Evolutionary conservation across 2,888 invertebrate genomes (phyloP).

Genomic region (Cyrtodaria siliqua): DNA sequence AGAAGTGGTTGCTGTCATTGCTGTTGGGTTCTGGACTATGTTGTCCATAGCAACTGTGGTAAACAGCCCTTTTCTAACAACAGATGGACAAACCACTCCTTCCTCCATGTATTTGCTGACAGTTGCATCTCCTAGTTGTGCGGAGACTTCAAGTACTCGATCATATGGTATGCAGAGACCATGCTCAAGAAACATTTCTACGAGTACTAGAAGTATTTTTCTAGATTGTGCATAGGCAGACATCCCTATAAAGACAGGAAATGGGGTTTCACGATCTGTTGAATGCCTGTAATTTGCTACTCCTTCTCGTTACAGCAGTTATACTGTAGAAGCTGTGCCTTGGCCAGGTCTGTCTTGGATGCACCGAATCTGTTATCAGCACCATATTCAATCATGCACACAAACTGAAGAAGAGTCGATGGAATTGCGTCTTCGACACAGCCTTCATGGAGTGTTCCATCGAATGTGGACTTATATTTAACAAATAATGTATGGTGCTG

Average conservation of each 20-base stretch:
- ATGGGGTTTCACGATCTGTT: slow-evolving; percentile 41
- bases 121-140: slow-evolving; percentile 58
- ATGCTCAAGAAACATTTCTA: slow-evolving; percentile 18
- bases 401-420: slow-evolving; percentile 31
- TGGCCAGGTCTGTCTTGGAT: slow-evolving; percentile 35
- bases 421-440: slow-evolving; percentile 45
- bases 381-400: slow-evolving; percentile 56
- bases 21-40: slow-evolving; percentile 67
- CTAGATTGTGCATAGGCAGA: slow-evolving; percentile 13
- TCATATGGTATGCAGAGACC: slow-evolving; percentile 48
- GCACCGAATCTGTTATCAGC: slow-evolving; percentile 41
- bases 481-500: too few relatives aligned
- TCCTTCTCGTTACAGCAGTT: slow-evolving; percentile 42
- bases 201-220: background rate
- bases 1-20: slow-evolving; percentile 47
- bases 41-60: slow-evolving; percentile 67
- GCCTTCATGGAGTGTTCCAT: slow-evolving; percentile 45
- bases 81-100: slow-evolving; percentile 52
- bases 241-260: slow-evolving; percentile 26
- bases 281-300: slow-evolving; percentile 20
- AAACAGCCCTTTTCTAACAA: slow-evolving; percentile 58
- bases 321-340: slow-evolving; percentile 36
- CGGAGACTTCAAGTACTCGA: slow-evolving; percentile 68
- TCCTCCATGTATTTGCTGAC: slow-evolving; percentile 44
- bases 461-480: slow-evolving; percentile 37